Percentiles rank a stretch among this genome's conserved stretches.
Evolutionary conservation across 2,888 invertebrate genomes (phyloP).

Genomic region (Tinea semifulvella): DNA sequence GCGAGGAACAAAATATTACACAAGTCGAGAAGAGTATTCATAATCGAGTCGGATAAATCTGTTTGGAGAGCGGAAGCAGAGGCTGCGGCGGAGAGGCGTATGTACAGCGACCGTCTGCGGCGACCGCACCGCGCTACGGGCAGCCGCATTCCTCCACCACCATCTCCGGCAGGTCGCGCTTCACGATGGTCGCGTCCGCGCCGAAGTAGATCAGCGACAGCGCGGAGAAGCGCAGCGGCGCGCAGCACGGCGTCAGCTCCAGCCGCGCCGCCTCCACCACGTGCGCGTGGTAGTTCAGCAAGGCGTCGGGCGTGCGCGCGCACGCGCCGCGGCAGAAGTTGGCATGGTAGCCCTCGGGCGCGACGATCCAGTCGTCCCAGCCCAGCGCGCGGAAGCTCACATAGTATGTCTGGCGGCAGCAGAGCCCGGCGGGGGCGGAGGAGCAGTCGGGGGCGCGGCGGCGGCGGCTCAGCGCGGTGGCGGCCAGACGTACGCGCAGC

Average conservation of each 20-base stretch:
- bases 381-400: constrained; percentile 91
- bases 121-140: constrained; percentile 66
- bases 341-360: constrained; percentile 90
- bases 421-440: constrained; percentile 60
- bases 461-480: constrained; percentile 74
- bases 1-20: constrained; percentile 67
- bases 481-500: constrained; percentile 81
- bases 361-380: constrained; percentile 96
- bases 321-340: constrained; percentile 95
- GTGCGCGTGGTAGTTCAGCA: constrained; percentile 89
- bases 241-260: constrained; percentile 91
- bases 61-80: constrained; percentile 53
- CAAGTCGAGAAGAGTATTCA: constrained; percentile 44
- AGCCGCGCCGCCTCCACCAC: constrained; percentile 90
- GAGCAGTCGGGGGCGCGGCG: constrained; percentile 87
- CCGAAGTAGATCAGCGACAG: constrained; percentile 94
- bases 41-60: constrained; percentile 60
- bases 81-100: constrained; percentile 8
- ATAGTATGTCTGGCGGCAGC: constrained; percentile 91
- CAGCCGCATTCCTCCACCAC: constrained; percentile 96
- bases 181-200: constrained; percentile 88
- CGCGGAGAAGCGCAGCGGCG: constrained; percentile 90
- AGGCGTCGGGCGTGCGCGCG: constrained; percentile 82
- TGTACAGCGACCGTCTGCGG: constrained; percentile 6
- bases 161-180: constrained; percentile 94